Evolutionary conservation across 1,140 invertebrate genomes (phyloP).

Genomic region (Tenebrio molitor): DNA sequence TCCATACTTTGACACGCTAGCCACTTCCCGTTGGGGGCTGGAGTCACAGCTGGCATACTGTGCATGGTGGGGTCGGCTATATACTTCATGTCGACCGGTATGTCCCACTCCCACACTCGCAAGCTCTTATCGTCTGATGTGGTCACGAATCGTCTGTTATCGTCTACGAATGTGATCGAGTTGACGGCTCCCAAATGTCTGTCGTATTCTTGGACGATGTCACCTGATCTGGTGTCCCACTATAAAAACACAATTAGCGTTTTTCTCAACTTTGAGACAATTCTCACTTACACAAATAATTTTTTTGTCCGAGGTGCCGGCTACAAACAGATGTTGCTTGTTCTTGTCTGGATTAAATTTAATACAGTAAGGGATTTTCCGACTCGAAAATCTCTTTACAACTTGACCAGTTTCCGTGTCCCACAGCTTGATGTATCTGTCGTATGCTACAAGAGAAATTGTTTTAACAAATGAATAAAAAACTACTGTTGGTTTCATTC

Average conservation of each 20-base stretch:
- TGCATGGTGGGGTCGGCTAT: slow-evolving; percentile 99
- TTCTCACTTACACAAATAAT: slow-evolving; percentile 92
- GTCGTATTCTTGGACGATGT: slow-evolving; percentile 99
- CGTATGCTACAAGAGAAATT: slow-evolving; percentile 48
- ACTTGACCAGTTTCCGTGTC: slow-evolving; percentile 98
- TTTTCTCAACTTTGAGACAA: background rate
- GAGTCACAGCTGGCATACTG: slow-evolving; percentile 97
- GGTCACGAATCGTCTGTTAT: slow-evolving; percentile 96
- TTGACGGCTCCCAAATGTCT: slow-evolving; percentile 98
- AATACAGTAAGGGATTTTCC: slow-evolving; percentile 97
- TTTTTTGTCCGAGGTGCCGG: slow-evolving; percentile 99
- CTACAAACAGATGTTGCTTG: slow-evolving; percentile 98
- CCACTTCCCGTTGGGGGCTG: slow-evolving; percentile 98
- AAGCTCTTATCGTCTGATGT: slow-evolving; percentile 99
- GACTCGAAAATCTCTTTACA: slow-evolving; percentile 91
- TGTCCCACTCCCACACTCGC: slow-evolving; percentile 99
- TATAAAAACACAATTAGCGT: slow-evolving; percentile 66
- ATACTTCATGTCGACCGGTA: slow-evolving; percentile 99
- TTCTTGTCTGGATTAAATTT: slow-evolving; percentile 98
- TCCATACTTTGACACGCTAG: slow-evolving; percentile 99
- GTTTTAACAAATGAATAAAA: too few species aligned
- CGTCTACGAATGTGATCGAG: slow-evolving; percentile 99
- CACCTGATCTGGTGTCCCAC: slow-evolving; percentile 96
- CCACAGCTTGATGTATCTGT: slow-evolving; percentile 96
- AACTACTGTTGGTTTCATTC: too few species aligned